phyloP scores from a whole-genome alignment of 2,797 vertebrate genomes.

The Lepus oiostolus region DNA sequence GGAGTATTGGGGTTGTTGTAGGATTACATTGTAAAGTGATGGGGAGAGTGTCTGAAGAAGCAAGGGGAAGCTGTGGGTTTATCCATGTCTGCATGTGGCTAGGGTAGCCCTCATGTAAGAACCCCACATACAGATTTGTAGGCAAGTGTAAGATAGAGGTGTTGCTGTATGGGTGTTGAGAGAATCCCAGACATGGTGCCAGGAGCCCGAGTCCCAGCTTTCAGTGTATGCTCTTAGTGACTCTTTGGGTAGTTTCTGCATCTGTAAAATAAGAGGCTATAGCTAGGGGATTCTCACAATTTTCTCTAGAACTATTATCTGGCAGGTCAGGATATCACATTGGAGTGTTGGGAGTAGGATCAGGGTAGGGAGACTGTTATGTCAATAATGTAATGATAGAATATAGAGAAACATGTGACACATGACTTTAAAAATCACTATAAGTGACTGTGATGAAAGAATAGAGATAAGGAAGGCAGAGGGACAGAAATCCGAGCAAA shows the following conservation, averaged over 20 bases:
- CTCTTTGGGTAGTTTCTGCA: background rate
- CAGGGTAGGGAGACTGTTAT: background rate
- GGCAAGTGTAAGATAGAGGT: background rate
- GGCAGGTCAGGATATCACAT: background rate
- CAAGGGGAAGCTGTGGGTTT: background rate
- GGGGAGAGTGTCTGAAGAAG: background rate
- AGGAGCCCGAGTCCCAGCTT: background rate
- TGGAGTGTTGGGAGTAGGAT: background rate
- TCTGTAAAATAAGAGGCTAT: background rate
- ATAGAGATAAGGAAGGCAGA: background rate
- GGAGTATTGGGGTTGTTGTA: background rate
- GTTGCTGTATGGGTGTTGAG: no score
- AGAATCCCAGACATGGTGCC: background rate
- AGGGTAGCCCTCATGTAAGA: background rate
- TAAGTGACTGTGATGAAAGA: background rate
- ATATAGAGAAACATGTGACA: background rate
- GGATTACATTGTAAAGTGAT: background rate
- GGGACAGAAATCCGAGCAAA: background rate
- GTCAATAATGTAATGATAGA: background rate
- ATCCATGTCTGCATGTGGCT: background rate
- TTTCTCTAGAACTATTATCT: background rate
- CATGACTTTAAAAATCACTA: background rate
- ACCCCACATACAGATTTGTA: background rate
- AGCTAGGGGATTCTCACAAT: background rate
- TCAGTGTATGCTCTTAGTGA: background rate